Percentiles rank a stretch among this genome's conserved stretches.
Conservation (phyloP, 2,113 vertebrate species). For the Notarius quadriscutis region DNA sequence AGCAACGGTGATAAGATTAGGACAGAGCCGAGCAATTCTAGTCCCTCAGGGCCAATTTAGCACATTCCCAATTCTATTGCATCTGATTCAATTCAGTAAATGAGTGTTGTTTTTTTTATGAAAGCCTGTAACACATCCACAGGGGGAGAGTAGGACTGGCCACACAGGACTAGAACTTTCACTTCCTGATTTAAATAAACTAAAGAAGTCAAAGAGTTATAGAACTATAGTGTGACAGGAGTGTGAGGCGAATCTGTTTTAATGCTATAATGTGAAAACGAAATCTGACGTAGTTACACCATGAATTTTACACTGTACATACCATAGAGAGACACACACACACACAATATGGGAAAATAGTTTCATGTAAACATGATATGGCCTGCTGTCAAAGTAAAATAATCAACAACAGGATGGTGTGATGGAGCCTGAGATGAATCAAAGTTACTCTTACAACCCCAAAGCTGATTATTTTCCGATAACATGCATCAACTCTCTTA, state of each 20-base stretch:
- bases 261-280: not conserved
- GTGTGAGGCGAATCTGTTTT: not conserved
- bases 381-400: too few relatives aligned
- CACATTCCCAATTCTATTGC: not conserved
- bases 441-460: too few relatives aligned
- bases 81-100: constrained; percentile 31
- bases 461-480: not conserved
- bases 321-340: too few relatives aligned
- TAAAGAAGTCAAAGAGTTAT: not conserved
- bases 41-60: constrained; percentile 17
- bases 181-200: not conserved
- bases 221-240: not conserved
- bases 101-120: not conserved
- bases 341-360: too few relatives aligned
- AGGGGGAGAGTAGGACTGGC: not conserved
- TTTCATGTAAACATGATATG: too few relatives aligned
- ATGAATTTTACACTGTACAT: too few relatives aligned
- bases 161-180: not conserved
- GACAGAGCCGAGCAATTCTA: constrained; percentile 15
- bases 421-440: not conserved
- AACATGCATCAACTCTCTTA: not conserved
- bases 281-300: too few relatives aligned
- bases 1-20: constrained; percentile 17
- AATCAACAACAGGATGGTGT: too few relatives aligned
- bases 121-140: not conserved